Evolutionary conservation across 2,797 vertebrate genomes (phyloP).

Genomic region (Todus mexicanus): DNA sequence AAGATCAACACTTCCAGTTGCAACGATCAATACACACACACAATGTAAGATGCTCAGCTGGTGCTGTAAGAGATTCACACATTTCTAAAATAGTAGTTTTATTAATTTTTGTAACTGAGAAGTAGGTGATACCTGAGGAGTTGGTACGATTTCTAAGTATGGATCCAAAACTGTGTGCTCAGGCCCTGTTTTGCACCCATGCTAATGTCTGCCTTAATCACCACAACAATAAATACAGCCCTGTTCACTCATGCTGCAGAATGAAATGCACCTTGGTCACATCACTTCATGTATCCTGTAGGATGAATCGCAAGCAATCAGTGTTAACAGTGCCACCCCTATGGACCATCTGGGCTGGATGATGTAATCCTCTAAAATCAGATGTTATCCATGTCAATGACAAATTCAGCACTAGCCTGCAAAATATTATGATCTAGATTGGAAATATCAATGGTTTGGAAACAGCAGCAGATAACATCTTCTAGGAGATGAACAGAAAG

Average conservation of each 20-base stretch:
- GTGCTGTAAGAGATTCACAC: not conserved
- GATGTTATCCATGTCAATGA: not conserved
- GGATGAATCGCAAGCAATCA: not conserved
- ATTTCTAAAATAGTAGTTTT: not conserved
- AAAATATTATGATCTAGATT: not conserved
- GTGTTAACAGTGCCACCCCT: not conserved
- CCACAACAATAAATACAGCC: not conserved
- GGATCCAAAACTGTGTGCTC: not conserved
- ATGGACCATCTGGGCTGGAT: not conserved
- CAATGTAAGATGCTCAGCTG: not conserved
- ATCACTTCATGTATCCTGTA: not conserved
- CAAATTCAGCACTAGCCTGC: not conserved
- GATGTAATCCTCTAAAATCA: not conserved
- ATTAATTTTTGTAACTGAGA: not conserved
- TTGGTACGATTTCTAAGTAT: not conserved
- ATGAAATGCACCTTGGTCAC: not conserved
- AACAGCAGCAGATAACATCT: not conserved
- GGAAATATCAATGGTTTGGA: not conserved
- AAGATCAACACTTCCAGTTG: not conserved
- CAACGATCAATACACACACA: not conserved
- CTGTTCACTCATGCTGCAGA: not conserved
- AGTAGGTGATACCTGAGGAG: not conserved
- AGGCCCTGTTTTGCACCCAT: not conserved
- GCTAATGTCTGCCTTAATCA: not conserved
- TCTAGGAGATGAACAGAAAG: not conserved